Conservation (phyloP, 2,797 vertebrate genomes). For the Tragelaphus oryx region DNA sequence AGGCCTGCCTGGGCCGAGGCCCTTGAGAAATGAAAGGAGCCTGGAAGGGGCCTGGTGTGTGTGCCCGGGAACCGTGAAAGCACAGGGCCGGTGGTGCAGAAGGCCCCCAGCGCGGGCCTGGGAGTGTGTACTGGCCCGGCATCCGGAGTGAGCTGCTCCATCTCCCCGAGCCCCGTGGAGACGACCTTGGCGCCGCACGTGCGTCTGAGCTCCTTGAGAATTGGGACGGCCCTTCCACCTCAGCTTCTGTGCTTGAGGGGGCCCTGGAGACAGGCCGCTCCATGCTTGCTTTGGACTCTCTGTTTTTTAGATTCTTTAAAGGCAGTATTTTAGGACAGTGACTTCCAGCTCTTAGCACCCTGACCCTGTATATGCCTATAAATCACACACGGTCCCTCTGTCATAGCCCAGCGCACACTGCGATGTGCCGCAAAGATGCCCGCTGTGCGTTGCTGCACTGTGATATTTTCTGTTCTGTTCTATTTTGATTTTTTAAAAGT, state of each 20-base stretch:
- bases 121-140: no score
- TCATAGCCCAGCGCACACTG: not conserved
- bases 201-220: not conserved
- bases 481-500: not conserved
- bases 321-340: not conserved
- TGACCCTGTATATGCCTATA: no score
- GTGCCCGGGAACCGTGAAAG: not conserved
- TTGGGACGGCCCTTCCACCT: not conserved
- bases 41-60: not conserved
- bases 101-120: not conserved
- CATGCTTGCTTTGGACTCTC: not conserved
- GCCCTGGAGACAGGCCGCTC: not conserved
- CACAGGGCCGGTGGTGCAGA: not conserved
- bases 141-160: not conserved
- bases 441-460: not conserved
- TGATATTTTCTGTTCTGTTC: not conserved
- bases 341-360: not conserved
- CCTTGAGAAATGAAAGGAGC: not conserved
- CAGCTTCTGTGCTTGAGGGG: not conserved
- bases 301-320: not conserved
- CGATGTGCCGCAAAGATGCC: not conserved
- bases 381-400: not conserved
- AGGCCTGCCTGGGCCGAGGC: not conserved
- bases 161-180: not conserved
- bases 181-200: not conserved